phyloP scores from a whole-genome alignment of 2,888 invertebrate genomes.

The Harpalus rubripes region DNA sequence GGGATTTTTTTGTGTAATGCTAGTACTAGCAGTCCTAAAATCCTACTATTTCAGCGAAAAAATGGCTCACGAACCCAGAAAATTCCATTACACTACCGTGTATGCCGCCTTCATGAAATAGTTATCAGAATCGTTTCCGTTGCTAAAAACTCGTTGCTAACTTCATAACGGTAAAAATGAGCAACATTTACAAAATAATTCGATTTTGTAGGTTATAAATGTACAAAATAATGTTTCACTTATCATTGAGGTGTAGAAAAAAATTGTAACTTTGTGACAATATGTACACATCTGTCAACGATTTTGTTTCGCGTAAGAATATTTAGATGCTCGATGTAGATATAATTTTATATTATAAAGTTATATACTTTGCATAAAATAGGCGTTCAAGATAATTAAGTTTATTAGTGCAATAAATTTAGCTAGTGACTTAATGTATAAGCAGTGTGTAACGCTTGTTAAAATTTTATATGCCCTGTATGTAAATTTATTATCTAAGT shows the following conservation, averaged over 20 bases:
- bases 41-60: too few relatives aligned
- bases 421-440: slow-evolving; percentile 49
- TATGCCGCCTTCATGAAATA: too few relatives aligned
- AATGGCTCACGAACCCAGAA: too few relatives aligned
- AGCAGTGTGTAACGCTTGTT: slow-evolving; percentile 44
- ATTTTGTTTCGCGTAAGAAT: background rate
- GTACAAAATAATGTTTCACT: too few relatives aligned
- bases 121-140: too few relatives aligned
- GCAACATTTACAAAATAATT: too few relatives aligned
- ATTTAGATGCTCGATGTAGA: background rate
- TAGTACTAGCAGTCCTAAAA: too few relatives aligned
- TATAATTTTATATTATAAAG: slow-evolving; percentile 24
- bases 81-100: too few relatives aligned
- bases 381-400: slow-evolving; percentile 35
- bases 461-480: slow-evolving; percentile 52
- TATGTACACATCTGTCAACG: background rate
- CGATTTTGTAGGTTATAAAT: too few relatives aligned
- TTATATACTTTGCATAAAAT: slow-evolving; percentile 50
- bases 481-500: slow-evolving; percentile 52
- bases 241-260: background rate
- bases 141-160: too few relatives aligned
- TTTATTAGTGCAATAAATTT: slow-evolving; percentile 48
- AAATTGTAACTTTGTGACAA: background rate
- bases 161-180: too few relatives aligned
- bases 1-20: too few relatives aligned